phyloP scores from a whole-genome alignment of 2,888 invertebrate species.

The Thumatha senex region DNA sequence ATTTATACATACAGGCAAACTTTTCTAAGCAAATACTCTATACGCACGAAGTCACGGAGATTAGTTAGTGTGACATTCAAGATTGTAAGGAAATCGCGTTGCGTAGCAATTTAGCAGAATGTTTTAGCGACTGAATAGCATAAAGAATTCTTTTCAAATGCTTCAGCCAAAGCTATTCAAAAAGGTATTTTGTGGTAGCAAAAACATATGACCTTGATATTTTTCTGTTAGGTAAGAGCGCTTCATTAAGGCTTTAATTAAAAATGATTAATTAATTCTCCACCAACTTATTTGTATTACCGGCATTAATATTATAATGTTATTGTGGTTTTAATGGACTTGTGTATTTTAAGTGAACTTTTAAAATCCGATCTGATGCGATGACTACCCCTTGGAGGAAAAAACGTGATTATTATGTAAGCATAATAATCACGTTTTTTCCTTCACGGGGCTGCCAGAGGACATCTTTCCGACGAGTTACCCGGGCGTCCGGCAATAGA shows the following conservation, averaged over 20 bases:
- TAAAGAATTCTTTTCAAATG: slow-evolving; percentile 25
- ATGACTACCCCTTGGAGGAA: no score
- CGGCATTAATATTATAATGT: slow-evolving; percentile 4
- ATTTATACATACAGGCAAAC: no score
- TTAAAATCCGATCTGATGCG: no score
- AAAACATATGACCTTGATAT: slow-evolving; percentile 24
- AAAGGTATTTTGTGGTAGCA: slow-evolving; percentile 14
- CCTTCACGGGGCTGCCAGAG: no score
- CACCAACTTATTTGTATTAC: slow-evolving; percentile 50
- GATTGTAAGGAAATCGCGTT: slow-evolving; percentile 9
- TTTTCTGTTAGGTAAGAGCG: slow-evolving; percentile 34
- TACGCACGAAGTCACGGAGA: neutral
- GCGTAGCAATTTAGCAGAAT: slow-evolving; percentile 19
- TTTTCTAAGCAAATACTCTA: neutral
- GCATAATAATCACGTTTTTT: no score
- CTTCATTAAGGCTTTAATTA: slow-evolving; percentile 53
- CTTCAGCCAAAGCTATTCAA: slow-evolving; percentile 16
- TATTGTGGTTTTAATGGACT: no score
- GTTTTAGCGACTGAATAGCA: slow-evolving; percentile 23
- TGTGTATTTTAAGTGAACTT: no score
- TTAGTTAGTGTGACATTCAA: neutral
- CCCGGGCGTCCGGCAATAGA: no score
- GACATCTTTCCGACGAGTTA: no score
- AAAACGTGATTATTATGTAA: no score
- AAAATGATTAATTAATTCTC: slow-evolving; percentile 57